Percentiles rank a stretch among this genome's conserved stretches.
These are phyloP conservation scores for Pristionchus mayeri DNA, from an alignment of 2,888 invertebrate species.

Conservation along the genomic window DNA sequence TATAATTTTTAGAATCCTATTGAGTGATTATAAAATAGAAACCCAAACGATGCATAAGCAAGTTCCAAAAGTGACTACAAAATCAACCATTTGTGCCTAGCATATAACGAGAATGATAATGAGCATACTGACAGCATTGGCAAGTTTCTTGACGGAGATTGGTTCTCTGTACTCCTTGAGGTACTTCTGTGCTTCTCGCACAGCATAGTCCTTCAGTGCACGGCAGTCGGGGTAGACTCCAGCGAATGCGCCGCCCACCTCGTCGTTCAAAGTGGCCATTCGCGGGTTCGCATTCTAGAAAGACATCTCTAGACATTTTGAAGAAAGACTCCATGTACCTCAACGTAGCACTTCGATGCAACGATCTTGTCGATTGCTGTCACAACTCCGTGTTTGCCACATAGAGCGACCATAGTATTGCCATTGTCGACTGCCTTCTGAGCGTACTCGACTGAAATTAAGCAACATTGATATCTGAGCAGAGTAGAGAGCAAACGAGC, in stretches of 20 bases:
- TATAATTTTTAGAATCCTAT: too few species aligned
- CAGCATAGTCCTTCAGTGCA: slow-evolving; percentile 80
- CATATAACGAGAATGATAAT: too few species aligned
- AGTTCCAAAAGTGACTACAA: too few species aligned
- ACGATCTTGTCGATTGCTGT: slow-evolving; percentile 95
- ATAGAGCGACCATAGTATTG: slow-evolving; percentile 91
- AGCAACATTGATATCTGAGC: not conserved
- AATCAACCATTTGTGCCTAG: too few species aligned
- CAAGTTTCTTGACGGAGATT: slow-evolving; percentile 85
- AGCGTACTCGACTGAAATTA: slow-evolving; percentile 88
- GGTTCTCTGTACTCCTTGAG: slow-evolving; percentile 89
- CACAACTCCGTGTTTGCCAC: slow-evolving; percentile 96
- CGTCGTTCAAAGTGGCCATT: slow-evolving; percentile 86
- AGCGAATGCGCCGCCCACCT: slow-evolving; percentile 86
- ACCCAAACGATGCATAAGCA: too few species aligned
- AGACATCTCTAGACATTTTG: too few species aligned
- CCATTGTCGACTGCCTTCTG: slow-evolving; percentile 98
- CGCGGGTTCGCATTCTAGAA: slow-evolving; percentile 73
- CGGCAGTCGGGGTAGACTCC: slow-evolving; percentile 75
- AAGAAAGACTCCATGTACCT: slow-evolving; percentile 79
- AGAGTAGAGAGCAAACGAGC: not conserved
- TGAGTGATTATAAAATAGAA: too few species aligned
- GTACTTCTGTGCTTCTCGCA: slow-evolving; percentile 94
- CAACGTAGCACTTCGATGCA: slow-evolving; percentile 70
- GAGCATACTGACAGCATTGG: slow-evolving; percentile 57